Percentiles rank a stretch among this genome's conserved stretches.
Evolutionary conservation across 2,113 vertebrate genomes (phyloP).

Genomic region (Oreocharis arfaki): DNA sequence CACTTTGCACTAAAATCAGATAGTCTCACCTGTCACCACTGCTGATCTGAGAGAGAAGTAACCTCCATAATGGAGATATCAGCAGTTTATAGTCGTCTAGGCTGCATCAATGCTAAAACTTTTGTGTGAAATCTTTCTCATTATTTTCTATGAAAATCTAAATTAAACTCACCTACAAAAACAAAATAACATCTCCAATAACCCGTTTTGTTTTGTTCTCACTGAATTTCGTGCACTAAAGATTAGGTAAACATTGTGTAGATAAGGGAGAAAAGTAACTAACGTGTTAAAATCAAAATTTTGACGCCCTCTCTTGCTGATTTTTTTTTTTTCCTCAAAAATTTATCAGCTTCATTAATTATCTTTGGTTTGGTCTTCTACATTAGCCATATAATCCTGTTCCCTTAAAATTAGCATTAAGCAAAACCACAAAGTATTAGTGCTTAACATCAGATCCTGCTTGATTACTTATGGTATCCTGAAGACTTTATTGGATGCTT

Average conservation of each 20-base stretch:
- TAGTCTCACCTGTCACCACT: not conserved
- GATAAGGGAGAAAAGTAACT: not conserved
- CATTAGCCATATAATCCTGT: not conserved
- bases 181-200: not conserved
- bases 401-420: not conserved
- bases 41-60: not conserved
- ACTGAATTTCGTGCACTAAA: not conserved
- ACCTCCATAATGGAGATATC: not conserved
- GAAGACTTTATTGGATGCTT: not conserved
- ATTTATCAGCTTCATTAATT: not conserved
- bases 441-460: not conserved
- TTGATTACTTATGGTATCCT: not conserved
- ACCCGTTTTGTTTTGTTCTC: not conserved
- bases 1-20: not conserved
- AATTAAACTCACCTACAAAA: not conserved
- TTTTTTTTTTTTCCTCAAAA: not conserved
- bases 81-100: not conserved
- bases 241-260: not conserved
- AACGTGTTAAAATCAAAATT: not conserved
- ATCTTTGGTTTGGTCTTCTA: not conserved
- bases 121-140: not conserved
- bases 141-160: not conserved
- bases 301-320: fast-evolving
- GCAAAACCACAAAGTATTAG: not conserved
- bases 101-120: fast-evolving